Evolutionary conservation across 2,113 vertebrate genomes (phyloP).

Genomic region (Syrmaticus mikado): DNA sequence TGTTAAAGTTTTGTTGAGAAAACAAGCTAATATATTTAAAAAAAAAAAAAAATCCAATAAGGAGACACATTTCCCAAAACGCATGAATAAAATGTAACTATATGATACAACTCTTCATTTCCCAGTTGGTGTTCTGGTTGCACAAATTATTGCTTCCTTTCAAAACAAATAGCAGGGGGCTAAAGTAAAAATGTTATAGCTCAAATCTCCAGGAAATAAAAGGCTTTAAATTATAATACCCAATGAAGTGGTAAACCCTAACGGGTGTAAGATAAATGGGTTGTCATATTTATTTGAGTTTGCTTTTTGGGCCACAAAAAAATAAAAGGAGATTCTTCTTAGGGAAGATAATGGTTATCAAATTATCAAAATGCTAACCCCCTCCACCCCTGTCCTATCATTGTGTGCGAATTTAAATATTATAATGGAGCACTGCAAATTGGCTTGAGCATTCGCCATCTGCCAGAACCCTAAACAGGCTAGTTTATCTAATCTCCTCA

Average conservation of each 20-base stretch:
- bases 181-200: slow-evolving; percentile 85
- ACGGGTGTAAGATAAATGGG: slow-evolving; percentile 84
- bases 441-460: slow-evolving; percentile 88
- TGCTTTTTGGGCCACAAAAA: slow-evolving; percentile 77
- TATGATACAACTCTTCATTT: slow-evolving; percentile 75
- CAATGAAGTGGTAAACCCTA: slow-evolving; percentile 89
- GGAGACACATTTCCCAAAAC: slow-evolving; percentile 70
- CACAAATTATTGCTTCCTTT: slow-evolving; percentile 84
- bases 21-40: slow-evolving; percentile 32
- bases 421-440: slow-evolving; percentile 82
- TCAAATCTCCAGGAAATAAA: slow-evolving; percentile 87
- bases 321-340: slow-evolving; percentile 75
- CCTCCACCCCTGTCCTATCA: slow-evolving; percentile 78
- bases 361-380: slow-evolving; percentile 84
- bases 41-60: slow-evolving; percentile 51
- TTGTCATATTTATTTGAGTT: slow-evolving; percentile 82
- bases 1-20: slow-evolving; percentile 57
- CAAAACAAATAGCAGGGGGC: slow-evolving; percentile 85
- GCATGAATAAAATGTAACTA: slow-evolving; percentile 73
- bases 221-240: slow-evolving; percentile 87
- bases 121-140: slow-evolving; percentile 78
- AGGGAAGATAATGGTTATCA: slow-evolving; percentile 80
- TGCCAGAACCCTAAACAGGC: slow-evolving; percentile 89
- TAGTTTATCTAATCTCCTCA: slow-evolving; percentile 92
- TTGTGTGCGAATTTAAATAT: slow-evolving; percentile 84